Conservation (phyloP, 2,797 vertebrate genomes). For the Glyptemys insculpta region DNA sequence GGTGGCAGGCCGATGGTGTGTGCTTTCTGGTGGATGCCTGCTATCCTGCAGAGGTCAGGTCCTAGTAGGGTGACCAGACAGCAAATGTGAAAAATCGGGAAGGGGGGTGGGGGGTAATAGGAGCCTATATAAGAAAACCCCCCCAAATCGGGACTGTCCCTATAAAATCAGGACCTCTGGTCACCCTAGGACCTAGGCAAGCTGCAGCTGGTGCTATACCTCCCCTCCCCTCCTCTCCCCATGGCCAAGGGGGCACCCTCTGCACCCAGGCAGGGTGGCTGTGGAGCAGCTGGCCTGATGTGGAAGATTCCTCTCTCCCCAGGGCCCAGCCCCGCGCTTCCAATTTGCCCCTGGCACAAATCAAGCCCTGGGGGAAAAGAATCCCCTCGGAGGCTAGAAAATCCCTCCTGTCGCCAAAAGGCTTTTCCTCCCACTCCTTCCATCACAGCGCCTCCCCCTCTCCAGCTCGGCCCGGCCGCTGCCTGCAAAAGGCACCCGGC, state of each 20-base stretch:
- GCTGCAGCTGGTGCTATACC: fast-evolving
- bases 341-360: no score
- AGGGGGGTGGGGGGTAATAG: no score
- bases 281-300: neutral
- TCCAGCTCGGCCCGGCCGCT: no score
- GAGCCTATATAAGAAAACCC: no score
- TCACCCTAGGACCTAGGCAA: neutral
- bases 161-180: no score
- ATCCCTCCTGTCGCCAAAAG: neutral
- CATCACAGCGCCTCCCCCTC: no score
- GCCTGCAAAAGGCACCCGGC: neutral
- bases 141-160: no score
- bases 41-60: neutral
- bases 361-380: neutral
- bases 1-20: neutral
- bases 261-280: neutral
- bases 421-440: neutral
- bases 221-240: neutral
- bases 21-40: neutral
- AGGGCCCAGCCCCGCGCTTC: neutral
- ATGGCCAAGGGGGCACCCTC: neutral
- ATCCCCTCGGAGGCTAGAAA: neutral
- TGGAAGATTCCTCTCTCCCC: neutral
- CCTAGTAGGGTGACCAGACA: no score
- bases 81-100: no score